Evolutionary conservation across 2,888 invertebrate species (phyloP).

Genomic region (Empis stercorea): DNA sequence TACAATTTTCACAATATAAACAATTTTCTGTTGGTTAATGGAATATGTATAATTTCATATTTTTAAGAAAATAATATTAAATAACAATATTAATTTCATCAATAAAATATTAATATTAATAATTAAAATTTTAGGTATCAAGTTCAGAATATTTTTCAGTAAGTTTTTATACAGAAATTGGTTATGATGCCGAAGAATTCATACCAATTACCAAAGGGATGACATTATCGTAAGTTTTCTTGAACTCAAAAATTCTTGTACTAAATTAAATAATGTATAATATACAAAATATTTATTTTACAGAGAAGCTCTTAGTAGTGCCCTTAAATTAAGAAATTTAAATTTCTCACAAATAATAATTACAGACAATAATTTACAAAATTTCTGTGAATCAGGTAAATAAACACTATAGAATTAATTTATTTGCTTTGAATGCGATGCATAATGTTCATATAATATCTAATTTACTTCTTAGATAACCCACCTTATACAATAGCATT

Average conservation of each 20-base stretch:
- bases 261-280: too few relatives aligned
- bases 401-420: too few relatives aligned
- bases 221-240: slow-evolving; percentile 52
- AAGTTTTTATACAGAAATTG: slow-evolving; percentile 47
- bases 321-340: slow-evolving; percentile 51
- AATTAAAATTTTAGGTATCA: slow-evolving; percentile 42
- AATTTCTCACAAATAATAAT: slow-evolving; percentile 34
- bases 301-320: slow-evolving; percentile 50
- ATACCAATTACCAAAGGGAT: slow-evolving; percentile 53
- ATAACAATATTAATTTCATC: too few relatives aligned
- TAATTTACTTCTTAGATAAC: too few relatives aligned
- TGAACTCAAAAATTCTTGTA: neutral
- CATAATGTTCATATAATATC: too few relatives aligned
- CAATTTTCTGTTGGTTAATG: too few relatives aligned
- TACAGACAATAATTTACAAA: slow-evolving; percentile 31
- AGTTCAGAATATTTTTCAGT: slow-evolving; percentile 63
- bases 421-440: too few relatives aligned
- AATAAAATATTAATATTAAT: too few relatives aligned
- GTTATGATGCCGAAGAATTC: slow-evolving; percentile 47
- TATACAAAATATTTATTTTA: neutral
- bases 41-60: too few relatives aligned
- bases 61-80: too few relatives aligned
- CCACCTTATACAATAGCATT: slow-evolving; percentile 26
- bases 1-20: too few relatives aligned
- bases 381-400: slow-evolving; percentile 31